Evolutionary conservation across 1,140 invertebrate genomes (phyloP).

Genomic region (Hycleus phaleratus): DNA sequence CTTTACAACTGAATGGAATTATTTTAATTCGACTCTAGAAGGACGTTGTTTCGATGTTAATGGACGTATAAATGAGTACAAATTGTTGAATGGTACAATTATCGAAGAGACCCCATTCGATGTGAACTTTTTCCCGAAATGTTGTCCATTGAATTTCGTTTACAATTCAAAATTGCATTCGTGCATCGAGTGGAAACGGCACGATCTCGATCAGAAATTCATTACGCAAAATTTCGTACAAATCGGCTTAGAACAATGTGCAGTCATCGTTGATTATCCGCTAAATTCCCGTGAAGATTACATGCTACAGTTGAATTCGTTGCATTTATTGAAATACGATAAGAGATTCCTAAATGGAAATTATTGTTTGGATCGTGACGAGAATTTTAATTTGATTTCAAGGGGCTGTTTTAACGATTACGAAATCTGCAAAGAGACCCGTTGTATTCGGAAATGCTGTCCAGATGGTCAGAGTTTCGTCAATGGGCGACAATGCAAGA

Average conservation of each 20-base stretch:
- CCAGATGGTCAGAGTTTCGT: slow-evolving; percentile 28
- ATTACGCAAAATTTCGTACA: slow-evolving; percentile 19
- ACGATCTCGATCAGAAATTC: not conserved
- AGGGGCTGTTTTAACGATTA: slow-evolving; percentile 20
- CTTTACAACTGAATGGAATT: not conserved
- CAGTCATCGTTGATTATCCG: slow-evolving; percentile 19
- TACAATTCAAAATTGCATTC: slow-evolving; percentile 22
- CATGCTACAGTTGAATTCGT: slow-evolving; percentile 6
- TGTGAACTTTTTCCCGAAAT: slow-evolving; percentile 24
- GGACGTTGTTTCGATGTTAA: not conserved
- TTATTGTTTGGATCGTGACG: slow-evolving; percentile 4
- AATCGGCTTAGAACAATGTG: slow-evolving; percentile 23
- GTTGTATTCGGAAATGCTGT: slow-evolving; percentile 32
- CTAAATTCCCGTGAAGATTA: not conserved
- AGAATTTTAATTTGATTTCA: slow-evolving; percentile 5
- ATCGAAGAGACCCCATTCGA: not conserved
- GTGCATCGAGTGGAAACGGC: slow-evolving; percentile 11
- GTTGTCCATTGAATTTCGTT: slow-evolving; percentile 23
- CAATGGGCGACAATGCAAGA: slow-evolving; percentile 20
- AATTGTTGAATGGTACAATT: not conserved
- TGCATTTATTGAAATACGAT: not conserved
- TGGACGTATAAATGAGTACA: slow-evolving; percentile 1
- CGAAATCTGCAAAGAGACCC: slow-evolving; percentile 15
- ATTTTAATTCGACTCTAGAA: not conserved
- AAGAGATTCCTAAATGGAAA: not conserved